These are phyloP conservation scores for Crotalus helleri DNA, from an alignment of 2,113 vertebrate species.

Conservation along the genomic window DNA sequence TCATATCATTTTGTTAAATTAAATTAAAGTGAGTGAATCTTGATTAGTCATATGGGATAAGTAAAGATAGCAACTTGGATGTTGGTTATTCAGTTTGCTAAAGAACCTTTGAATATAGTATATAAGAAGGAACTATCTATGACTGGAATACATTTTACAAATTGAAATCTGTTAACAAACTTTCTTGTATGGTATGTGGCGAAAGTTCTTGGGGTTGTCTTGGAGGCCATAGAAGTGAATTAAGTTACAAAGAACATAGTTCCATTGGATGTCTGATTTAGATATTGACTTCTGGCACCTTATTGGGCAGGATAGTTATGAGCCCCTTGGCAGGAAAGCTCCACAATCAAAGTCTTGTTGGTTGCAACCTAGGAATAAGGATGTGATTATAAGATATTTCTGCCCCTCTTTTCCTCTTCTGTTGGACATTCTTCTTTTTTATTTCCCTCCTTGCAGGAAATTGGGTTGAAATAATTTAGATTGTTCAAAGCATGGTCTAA, in stretches of 20 bases:
- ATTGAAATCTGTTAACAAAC: neutral
- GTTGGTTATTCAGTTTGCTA: neutral
- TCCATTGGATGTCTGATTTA: neutral
- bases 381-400: neutral
- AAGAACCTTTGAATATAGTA: neutral
- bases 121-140: neutral
- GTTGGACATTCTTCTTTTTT: neutral
- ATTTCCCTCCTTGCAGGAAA: neutral
- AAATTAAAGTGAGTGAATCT: neutral
- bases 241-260: neutral
- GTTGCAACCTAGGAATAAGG: neutral
- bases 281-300: slow-evolving; percentile 9
- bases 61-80: neutral
- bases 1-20: neutral
- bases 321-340: neutral
- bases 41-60: neutral
- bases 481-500: neutral
- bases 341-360: neutral
- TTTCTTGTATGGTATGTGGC: neutral
- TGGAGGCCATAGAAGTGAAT: slow-evolving; percentile 4
- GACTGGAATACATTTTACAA: neutral
- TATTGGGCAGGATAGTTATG: neutral
- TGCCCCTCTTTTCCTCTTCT: neutral
- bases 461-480: neutral
- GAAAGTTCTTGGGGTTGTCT: neutral